Conservation (phyloP, 2,888 invertebrate genomes). For the Stenodera caucasica region DNA sequence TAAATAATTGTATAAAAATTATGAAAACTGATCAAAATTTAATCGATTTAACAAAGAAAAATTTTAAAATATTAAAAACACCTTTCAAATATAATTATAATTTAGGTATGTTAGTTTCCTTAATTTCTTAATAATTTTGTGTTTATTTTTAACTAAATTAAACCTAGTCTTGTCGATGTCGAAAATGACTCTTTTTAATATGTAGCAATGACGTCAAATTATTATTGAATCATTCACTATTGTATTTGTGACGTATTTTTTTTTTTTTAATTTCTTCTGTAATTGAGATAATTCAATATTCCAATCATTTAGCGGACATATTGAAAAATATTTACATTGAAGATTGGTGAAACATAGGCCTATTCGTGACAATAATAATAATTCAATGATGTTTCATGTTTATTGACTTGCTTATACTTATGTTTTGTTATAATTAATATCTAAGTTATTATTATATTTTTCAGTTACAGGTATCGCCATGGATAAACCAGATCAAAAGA, state of each 20-base stretch:
- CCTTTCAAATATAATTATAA: too few species aligned
- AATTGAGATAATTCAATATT: slow-evolving; percentile 2
- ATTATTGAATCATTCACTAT: slow-evolving; percentile 6
- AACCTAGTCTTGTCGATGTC: background rate
- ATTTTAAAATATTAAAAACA: too few species aligned
- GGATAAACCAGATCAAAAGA: slow-evolving; percentile 53
- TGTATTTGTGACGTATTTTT: slow-evolving; percentile 4
- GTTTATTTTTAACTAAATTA: background rate
- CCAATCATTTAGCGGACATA: background rate
- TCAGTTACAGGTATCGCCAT: slow-evolving; percentile 36
- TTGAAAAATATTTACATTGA: slow-evolving; percentile 1
- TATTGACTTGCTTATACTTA: slow-evolving; percentile 13
- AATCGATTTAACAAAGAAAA: too few species aligned
- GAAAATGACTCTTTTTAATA: slow-evolving; percentile 6
- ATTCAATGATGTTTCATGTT: background rate
- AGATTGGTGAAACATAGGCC: background rate
- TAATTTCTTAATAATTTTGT: background rate
- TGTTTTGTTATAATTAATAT: slow-evolving; percentile 15
- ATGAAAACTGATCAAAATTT: too few species aligned
- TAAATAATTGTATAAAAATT: background rate
- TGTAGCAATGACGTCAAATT: slow-evolving; percentile 8
- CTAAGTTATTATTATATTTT: slow-evolving; percentile 10
- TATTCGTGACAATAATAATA: slow-evolving; percentile 6
- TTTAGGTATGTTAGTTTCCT: background rate
- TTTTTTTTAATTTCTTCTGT: background rate